These are phyloP conservation scores for Caenorhabditis brenneri DNA, from an alignment of 1,140 invertebrate genomes.

Conservation along the genomic window DNA sequence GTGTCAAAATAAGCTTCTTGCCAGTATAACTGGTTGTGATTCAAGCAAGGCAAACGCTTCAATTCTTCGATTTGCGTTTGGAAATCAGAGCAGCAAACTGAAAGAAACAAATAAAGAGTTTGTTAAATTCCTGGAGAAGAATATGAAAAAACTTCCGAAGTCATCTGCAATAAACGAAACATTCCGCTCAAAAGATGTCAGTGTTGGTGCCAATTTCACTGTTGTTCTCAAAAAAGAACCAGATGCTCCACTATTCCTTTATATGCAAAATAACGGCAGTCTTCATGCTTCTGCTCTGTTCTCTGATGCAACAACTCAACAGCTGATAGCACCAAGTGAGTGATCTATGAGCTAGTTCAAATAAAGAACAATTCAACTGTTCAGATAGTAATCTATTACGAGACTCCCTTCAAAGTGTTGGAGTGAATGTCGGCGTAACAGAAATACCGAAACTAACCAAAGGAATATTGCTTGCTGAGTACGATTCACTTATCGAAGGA, in stretches of 20 bases:
- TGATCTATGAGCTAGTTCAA: not conserved
- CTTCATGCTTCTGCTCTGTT: conserved; percentile 62
- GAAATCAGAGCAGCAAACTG: conserved; percentile 53
- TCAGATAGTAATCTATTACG: conserved; percentile 39
- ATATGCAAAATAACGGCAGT: conserved; percentile 64
- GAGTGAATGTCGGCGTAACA: conserved; percentile 24
- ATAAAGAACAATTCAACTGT: not conserved
- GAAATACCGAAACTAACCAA: not conserved
- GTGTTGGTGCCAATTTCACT: conserved; percentile 63
- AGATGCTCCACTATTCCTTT: conserved; percentile 63
- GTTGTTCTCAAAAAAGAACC: conserved; percentile 64
- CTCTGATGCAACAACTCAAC: conserved; percentile 67
- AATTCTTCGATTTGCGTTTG: conserved; percentile 63
- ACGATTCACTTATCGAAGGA: conserved; percentile 20
- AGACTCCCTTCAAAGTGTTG: conserved; percentile 36
- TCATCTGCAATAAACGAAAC: conserved; percentile 61
- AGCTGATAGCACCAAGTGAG: conserved; percentile 55
- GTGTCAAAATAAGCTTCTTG: conserved; percentile 64
- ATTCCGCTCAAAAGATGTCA: conserved; percentile 62
- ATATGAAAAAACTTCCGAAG: conserved; percentile 58
- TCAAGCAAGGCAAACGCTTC: conserved; percentile 58
- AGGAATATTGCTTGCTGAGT: conserved; percentile 37
- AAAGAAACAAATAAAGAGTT: conserved; percentile 65
- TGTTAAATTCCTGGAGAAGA: conserved; percentile 63
- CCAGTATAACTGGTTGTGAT: conserved; percentile 60